Evolutionary conservation across 2,888 invertebrate genomes (phyloP).

Genomic region (Oithona nana): DNA sequence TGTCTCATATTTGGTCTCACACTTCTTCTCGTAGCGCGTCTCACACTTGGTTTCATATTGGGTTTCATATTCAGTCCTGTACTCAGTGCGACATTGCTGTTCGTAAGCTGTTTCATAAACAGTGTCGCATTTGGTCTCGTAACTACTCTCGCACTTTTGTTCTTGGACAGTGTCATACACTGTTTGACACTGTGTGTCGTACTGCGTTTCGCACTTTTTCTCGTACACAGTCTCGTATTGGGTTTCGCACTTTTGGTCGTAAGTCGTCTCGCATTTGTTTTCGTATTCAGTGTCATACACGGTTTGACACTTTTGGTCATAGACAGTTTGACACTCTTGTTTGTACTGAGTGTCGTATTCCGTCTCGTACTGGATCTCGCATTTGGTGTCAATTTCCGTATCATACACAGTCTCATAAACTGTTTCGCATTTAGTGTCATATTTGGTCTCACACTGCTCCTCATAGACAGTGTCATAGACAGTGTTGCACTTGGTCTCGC

Average conservation of each 20-base stretch:
- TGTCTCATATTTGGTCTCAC: conserved; percentile 9
- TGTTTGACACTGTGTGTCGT: conserved; percentile 16
- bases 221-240: conserved; percentile 5
- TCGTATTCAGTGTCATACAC: conserved; percentile 1
- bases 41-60: conserved; percentile 10
- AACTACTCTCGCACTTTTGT: conserved; percentile 12
- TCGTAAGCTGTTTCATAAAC: conserved; percentile 13
- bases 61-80: conserved; percentile 1
- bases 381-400: conserved; percentile 4
- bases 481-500: conserved; percentile 13
- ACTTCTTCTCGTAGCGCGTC: conserved; percentile 13
- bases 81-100: neutral
- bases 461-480: conserved; percentile 12
- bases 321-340: conserved; percentile 8
- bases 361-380: conserved; percentile 10
- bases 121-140: conserved; percentile 7
- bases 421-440: conserved; percentile 9
- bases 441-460: conserved; percentile 11
- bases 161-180: conserved; percentile 11
- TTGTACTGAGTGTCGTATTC: conserved; percentile 4
- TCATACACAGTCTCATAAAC: conserved; percentile 7
- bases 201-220: conserved; percentile 9
- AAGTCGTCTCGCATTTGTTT: conserved; percentile 4
- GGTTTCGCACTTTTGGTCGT: conserved; percentile 14
- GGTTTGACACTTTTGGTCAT: conserved; percentile 11